Evolutionary conservation across 2,888 invertebrate genomes (phyloP), one percentile per base, ranked within the genome.

Genomic region (Pristionchus japonicus): DNA sequence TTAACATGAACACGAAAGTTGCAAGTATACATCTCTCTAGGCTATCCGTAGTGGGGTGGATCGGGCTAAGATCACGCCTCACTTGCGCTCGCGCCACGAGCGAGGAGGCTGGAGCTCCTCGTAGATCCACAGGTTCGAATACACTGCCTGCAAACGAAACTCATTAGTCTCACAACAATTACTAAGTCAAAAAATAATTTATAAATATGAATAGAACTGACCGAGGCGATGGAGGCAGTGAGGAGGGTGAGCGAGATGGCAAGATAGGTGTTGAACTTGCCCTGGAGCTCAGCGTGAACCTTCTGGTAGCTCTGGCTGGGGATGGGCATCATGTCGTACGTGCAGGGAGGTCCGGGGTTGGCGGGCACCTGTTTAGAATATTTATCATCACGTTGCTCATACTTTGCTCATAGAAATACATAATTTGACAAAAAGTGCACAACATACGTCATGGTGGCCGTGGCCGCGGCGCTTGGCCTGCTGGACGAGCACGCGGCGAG

Each of bases 221-320:
- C 89, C 49, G 88, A 70, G 13, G 67, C 89, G 87, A 90, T 61
- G 57, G 89, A 87, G 23, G 88, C 83, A 43, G 88, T 84, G 83
- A 91, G 89, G 49, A 89, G 61, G 80, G 86, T 77, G 82, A 89
- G 57, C 23, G 90, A 88, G 83, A 91, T 89, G 34, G 90, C 92
- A 85, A 93, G 89, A 86, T 91, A 92, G 77, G 90, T 89, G 90
- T 92, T 92, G 91, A 93, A 93, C 89, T 93, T 93, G 70, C 88
- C 87, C 88, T 92, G 91, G 77, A 93, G 91, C 89, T 93, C 92
- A 61, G 90, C 90, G 89, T 93, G 89, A 11, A 93, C 92, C 91
- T 92, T 91, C 89, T 92, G 88, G 90, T 92, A 92, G 17, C 92
- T 85, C 87, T 93, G 91, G 89, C 89, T 89, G 77, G 93, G 93